These are phyloP conservation scores for Champsocephalus gunnari DNA, from an alignment of 2,797 vertebrate species.

Conservation along the genomic window DNA sequence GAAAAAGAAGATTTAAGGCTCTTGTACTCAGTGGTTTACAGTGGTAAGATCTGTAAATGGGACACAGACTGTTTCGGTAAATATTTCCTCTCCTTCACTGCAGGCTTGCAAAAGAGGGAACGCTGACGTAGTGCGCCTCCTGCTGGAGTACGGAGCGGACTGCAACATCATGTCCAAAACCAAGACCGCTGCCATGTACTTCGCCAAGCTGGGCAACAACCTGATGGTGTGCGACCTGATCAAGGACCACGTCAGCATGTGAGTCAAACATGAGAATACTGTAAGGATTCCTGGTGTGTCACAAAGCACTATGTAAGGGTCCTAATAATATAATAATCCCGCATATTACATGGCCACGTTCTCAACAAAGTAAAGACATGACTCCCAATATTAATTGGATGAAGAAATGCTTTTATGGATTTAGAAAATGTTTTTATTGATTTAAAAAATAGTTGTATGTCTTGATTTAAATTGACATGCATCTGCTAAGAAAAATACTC, in stretches of 20 bases:
- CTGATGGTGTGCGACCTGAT: slow-evolving; percentile 91
- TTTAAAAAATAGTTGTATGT: no score
- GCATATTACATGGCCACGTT: no score
- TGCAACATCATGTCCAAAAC: slow-evolving; percentile 96
- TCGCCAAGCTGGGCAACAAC: slow-evolving; percentile 94
- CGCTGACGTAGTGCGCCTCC: slow-evolving; percentile 93
- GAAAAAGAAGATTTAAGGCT: background rate
- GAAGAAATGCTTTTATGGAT: no score
- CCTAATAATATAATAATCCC: no score
- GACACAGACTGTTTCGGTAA: background rate
- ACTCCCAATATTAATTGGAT: no score
- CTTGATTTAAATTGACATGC: no score
- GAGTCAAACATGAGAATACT: slow-evolving; percentile 49
- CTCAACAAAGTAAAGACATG: no score
- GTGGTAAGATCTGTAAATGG: background rate
- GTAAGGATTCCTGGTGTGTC: no score
- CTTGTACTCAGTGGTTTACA: background rate
- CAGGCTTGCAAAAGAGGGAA: slow-evolving; percentile 98
- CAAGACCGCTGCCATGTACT: slow-evolving; percentile 92
- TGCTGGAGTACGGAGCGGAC: slow-evolving; percentile 95
- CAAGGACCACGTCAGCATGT: slow-evolving; percentile 92
- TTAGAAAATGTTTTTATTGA: no score
- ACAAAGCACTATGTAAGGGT: background rate
- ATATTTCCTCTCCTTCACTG: background rate
- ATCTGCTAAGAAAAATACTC: no score